Conservation (phyloP, 2,797 vertebrate species). For the Gallinago nigripennis region DNA sequence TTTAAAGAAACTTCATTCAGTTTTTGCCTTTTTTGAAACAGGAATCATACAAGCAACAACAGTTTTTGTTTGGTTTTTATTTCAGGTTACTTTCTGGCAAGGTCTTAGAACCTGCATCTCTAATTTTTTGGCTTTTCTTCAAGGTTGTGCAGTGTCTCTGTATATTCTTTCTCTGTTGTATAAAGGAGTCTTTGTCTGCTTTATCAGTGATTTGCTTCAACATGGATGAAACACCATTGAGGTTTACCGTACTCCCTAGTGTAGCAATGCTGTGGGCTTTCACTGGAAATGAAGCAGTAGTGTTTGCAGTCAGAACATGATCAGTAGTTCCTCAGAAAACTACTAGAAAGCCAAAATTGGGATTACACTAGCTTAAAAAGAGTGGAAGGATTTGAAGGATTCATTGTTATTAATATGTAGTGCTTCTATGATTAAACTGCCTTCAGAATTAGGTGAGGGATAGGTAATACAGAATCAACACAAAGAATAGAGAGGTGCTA, state of each 20-base stretch:
- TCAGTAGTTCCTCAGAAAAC: not conserved
- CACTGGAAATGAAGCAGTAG: not conserved
- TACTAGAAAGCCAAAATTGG: not conserved
- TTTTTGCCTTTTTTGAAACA: not conserved
- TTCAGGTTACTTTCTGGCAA: not conserved
- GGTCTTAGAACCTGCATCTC: not conserved
- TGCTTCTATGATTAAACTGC: not conserved
- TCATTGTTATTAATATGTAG: not conserved
- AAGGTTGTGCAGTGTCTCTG: not conserved
- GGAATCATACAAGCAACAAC: not conserved
- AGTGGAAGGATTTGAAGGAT: not conserved
- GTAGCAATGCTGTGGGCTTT: not conserved
- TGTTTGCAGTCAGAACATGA: not conserved
- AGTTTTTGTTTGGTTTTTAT: not conserved
- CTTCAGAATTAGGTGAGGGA: not conserved
- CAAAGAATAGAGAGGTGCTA: not conserved
- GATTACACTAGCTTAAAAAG: not conserved
- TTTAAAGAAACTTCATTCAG: not conserved
- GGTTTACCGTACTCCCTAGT: not conserved
- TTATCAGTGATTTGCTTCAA: not conserved
- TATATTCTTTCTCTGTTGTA: not conserved
- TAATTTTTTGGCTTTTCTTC: not conserved
- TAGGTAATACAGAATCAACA: not conserved
- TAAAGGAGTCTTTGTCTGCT: not conserved
- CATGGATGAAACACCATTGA: not conserved